A percentile compares a stretch with the other conserved stretches of the same genome.
Conservation (phyloP, 2,797 vertebrate species). For the Spea hammondii region DNA sequence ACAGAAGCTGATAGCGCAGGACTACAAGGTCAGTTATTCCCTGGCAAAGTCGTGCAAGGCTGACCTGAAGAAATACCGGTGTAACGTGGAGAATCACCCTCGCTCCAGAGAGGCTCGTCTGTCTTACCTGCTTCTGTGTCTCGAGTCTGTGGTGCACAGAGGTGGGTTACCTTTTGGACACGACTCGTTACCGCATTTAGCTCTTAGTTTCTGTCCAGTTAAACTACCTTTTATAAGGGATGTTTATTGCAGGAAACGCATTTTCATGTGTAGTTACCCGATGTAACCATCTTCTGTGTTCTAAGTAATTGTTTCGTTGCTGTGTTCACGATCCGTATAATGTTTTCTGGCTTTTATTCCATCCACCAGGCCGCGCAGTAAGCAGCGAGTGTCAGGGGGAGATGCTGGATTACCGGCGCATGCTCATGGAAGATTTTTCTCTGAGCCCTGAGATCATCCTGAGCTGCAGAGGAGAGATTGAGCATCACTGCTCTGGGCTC, state of each 20-base stretch:
- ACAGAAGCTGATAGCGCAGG: slow-evolving; percentile 95
- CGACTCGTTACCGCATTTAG: no score
- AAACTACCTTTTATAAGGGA: no score
- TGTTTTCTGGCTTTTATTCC: no score
- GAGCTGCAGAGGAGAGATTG: slow-evolving; percentile 91
- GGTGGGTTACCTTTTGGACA: slow-evolving; percentile 64
- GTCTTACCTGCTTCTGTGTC: slow-evolving; percentile 91
- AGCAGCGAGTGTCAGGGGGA: slow-evolving; percentile 96
- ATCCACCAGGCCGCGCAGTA: slow-evolving; percentile 60
- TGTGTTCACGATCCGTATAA: no score
- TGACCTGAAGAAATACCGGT: slow-evolving; percentile 90
- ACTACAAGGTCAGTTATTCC: slow-evolving; percentile 98
- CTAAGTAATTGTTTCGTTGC: no score
- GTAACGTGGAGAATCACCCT: slow-evolving; percentile 87
- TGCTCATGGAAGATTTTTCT: slow-evolving; percentile 98
- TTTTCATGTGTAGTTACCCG: no score
- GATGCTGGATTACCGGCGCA: slow-evolving; percentile 95
- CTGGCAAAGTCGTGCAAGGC: slow-evolving; percentile 94
- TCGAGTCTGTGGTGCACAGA: slow-evolving; percentile 91
- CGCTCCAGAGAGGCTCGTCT: slow-evolving; percentile 89
- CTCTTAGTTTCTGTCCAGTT: no score
- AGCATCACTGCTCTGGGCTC: slow-evolving; percentile 89
- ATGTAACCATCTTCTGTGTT: no score
- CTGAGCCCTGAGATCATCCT: slow-evolving; percentile 96
- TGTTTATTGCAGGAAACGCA: no score